phyloP scores from a whole-genome alignment of 2,888 invertebrate genomes.

The Lasioglossum vierecki region DNA sequence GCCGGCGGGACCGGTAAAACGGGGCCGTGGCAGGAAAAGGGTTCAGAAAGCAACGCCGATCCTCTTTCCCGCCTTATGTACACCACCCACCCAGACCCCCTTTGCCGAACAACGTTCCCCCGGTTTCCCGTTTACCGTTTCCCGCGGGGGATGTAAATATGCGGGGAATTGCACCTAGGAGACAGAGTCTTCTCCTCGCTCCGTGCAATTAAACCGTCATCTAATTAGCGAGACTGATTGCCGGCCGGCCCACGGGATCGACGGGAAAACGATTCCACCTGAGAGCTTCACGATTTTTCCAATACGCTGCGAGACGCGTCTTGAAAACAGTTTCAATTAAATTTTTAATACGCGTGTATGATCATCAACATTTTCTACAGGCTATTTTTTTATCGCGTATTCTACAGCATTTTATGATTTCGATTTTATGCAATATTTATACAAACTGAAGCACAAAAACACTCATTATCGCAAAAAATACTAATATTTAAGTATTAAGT shows the following conservation, averaged over 20 bases:
- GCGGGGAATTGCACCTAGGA: conserved; percentile 82
- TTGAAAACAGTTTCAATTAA: too few species aligned
- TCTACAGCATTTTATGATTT: too few species aligned
- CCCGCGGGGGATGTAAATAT: conserved; percentile 83
- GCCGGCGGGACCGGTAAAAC: conserved; percentile 77
- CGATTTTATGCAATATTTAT: not conserved
- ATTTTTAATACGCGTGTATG: not conserved
- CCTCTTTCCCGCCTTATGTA: conserved; percentile 58
- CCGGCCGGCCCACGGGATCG: conserved; percentile 66
- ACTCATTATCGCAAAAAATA: too few species aligned
- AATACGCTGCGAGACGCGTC: not conserved
- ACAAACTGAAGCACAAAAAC: too few species aligned
- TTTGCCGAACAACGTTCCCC: conserved; percentile 26
- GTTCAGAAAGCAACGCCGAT: conserved; percentile 35
- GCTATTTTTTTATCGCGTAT: too few species aligned
- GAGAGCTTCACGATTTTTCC: not conserved
- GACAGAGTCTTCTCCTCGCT: conserved; percentile 74
- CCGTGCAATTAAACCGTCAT: conserved; percentile 81
- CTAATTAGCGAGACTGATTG: conserved; percentile 81
- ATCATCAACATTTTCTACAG: too few species aligned
- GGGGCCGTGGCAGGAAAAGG: conserved; percentile 69
- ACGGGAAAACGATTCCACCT: conserved; percentile 35
- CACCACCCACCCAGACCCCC: conserved; percentile 18
- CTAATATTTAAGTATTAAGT: too few species aligned
- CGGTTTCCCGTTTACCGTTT: conserved; percentile 71